Conservation (phyloP, 1,140 invertebrate species). For the Drosophila mayri region DNA sequence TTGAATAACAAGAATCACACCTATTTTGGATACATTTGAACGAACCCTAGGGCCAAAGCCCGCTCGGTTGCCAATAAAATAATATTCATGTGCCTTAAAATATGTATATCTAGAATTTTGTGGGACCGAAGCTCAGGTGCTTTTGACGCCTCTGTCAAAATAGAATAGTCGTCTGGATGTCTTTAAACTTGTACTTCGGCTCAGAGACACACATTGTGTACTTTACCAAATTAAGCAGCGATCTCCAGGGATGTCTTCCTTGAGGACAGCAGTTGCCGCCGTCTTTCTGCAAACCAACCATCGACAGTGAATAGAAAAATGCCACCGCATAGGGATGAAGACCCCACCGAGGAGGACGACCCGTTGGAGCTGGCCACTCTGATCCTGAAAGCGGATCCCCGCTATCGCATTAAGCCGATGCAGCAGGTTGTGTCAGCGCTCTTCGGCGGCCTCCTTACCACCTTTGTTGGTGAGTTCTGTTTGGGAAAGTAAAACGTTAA, state of each 20-base stretch:
- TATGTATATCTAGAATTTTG: not conserved
- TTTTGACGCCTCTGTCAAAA: slow-evolving; percentile 5
- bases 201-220: not conserved
- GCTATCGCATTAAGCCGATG: slow-evolving; percentile 91
- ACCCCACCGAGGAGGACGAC: slow-evolving; percentile 7
- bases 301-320: slow-evolving; percentile 24
- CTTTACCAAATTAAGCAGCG: slow-evolving; percentile 16
- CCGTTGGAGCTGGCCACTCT: slow-evolving; percentile 32
- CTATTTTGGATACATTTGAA: not conserved
- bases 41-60: not conserved
- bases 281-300: slow-evolving; percentile 2
- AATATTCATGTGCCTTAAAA: slow-evolving; percentile 4
- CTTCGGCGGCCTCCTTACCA: slow-evolving; percentile 95
- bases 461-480: slow-evolving; percentile 91
- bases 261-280: slow-evolving; percentile 1
- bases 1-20: not conserved
- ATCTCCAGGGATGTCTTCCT: slow-evolving; percentile 26
- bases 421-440: slow-evolving; percentile 97
- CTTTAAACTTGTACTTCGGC: not conserved
- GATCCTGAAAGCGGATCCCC: slow-evolving; percentile 87
- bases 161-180: not conserved
- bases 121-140: not conserved
- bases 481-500: not conserved
- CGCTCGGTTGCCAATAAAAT: slow-evolving; percentile 9
- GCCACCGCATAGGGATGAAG: slow-evolving; percentile 1